phyloP scores from a whole-genome alignment of 2,888 invertebrate genomes.

The Caenorhabditis panamensis region DNA sequence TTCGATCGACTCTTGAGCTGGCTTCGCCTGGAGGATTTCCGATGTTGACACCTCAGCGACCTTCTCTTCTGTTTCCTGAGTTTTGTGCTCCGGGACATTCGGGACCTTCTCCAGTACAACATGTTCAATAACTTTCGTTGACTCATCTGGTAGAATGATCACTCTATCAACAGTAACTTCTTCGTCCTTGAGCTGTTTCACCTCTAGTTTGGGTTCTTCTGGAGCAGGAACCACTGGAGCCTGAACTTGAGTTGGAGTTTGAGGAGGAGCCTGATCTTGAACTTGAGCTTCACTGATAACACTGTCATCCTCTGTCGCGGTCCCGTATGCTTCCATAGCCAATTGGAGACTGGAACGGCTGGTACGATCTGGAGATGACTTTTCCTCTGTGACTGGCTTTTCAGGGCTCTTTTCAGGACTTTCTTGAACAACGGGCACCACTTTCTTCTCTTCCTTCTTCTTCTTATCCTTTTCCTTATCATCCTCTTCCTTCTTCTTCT shows the following conservation, averaged over 20 bases:
- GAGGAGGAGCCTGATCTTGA: background rate
- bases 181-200: constrained; percentile 17
- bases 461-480: background rate
- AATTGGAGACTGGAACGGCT: constrained; percentile 46
- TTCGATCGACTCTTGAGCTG: constrained; percentile 46
- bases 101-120: background rate
- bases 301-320: constrained; percentile 65
- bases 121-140: constrained; percentile 13
- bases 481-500: constrained; percentile 45
- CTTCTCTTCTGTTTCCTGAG: background rate
- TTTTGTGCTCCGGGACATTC: background rate
- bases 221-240: constrained; percentile 22
- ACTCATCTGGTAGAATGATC: constrained; percentile 48
- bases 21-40: constrained; percentile 33
- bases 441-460: background rate
- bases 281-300: constrained; percentile 46
- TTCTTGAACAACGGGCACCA: too few species aligned
- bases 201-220: constrained; percentile 30
- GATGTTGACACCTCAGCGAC: constrained; percentile 45
- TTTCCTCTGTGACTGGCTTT: background rate
- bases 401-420: background rate
- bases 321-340: constrained; percentile 78
- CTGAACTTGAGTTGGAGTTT: background rate
- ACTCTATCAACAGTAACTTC: background rate
- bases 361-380: constrained; percentile 64